Base-by-base conservation (phyloP, 2,113 vertebrate species). In the Nipponia nippon region DNA sequence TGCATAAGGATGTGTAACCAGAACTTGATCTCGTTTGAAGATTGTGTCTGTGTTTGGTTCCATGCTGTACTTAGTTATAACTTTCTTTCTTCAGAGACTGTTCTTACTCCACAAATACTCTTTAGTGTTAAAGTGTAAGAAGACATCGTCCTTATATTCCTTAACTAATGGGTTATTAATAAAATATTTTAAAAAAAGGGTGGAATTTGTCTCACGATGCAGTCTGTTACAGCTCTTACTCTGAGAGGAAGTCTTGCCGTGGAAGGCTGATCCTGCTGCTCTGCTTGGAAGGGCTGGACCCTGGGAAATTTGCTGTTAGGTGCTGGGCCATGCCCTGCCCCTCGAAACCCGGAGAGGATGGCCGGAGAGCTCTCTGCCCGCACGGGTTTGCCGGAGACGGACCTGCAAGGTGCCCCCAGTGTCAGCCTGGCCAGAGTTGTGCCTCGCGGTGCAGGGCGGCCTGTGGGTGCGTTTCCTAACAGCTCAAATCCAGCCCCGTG, bases 61-160 rank as follows among this genome's bases (percentile, higher is more conserved):
- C 96, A 96, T 85, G 96, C 90, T 95, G 61, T 97, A 97, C 97
- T 98, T 97, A 93, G 97, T 98, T 97, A 95, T 91, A 81, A 71
- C 95, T 97, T 97, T 16, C 56, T 93, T 96, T 97, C 95, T 84
- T 97, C 95, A 96, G 90, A 95, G 85, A 87, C 93, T 97, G 90
- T 95, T 96, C 76, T 93, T 93, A 95, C 83, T 93, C 97, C 93
- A 96, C 71, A 89, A 97, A 97, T 97, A 98, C 84, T 98, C 97
- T 98, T 98, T 98, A 98, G 97, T 96, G 97, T 98, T 98, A 92
- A 97, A 95, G 89, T 95, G 96, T 95, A 98, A 97, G 97, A 97
- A 93, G 80, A 96, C 94, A 69, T 97, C 96, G 96, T 97, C 98
- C 96, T 97, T 98, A 95, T 98, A 98, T 97, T 97, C 97, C 91